Evolutionary conservation across 2,113 vertebrate species (phyloP).

Genomic region (Pygoscelis antarcticus): DNA sequence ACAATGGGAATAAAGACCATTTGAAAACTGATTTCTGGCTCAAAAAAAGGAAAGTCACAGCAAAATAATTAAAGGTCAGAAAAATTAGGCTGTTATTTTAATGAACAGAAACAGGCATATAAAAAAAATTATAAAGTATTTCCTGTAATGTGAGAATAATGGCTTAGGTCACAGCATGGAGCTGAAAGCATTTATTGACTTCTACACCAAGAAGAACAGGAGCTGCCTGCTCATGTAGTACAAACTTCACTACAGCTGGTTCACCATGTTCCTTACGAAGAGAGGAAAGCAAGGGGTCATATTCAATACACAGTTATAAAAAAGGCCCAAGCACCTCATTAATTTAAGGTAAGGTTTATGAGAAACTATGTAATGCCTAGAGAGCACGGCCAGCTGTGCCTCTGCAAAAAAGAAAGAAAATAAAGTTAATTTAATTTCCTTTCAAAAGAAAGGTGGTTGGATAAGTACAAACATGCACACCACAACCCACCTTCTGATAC

Average conservation of each 20-base stretch:
- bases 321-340: conserved; percentile 11
- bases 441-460: not conserved
- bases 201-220: not conserved
- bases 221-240: conserved; percentile 14
- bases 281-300: not conserved
- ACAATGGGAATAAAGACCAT: not conserved
- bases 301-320: not conserved
- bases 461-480: not conserved
- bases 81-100: conserved; percentile 30
- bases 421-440: not conserved
- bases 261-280: not conserved
- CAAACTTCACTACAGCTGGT: not conserved
- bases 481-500: not conserved
- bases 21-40: conserved; percentile 13
- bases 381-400: not conserved
- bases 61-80: conserved; percentile 6
- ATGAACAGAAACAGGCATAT: not conserved
- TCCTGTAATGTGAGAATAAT: conserved; percentile 27
- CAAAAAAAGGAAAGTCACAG: not conserved
- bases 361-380: not conserved
- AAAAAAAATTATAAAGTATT: not conserved
- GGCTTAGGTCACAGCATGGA: not conserved
- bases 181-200: conserved; percentile 21
- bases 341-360: not conserved
- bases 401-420: not conserved